Evolutionary conservation across 2,113 vertebrate species (phyloP), one percentile per base, ranked within the genome.

Genomic region (Notiomystis cincta): DNA sequence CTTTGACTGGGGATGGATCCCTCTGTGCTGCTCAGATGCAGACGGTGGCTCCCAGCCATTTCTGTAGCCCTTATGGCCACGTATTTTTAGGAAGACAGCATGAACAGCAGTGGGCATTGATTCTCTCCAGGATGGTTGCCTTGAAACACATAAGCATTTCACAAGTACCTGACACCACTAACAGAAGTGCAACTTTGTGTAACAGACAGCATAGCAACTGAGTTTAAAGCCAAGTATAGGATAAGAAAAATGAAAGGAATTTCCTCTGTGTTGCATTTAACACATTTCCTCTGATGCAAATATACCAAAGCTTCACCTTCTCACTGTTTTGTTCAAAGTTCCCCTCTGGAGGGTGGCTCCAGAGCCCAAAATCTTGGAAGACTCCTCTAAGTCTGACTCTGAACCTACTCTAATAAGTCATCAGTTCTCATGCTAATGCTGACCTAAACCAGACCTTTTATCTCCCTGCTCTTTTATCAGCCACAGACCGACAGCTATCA

Each of bases 1-100:
- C 22, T 37, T 8, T 0, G 0, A 7, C 25, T 6, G 7, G n/a
- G 78, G 8, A 7, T 5, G 27, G 66, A 35, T 20, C 35, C 13
- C 40, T 23, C 27, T 16, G 6, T 19, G 28, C 58, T 18, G 19
- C 38, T 42, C 47, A 66, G 38, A 25, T 27, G 11, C 8, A 31
- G 35, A 70, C 7, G 66, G 27, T 0, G 2, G 23, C 13, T 3
- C 15, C 20, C 53, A 20, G 23, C 4, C 11, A 13, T 21, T 56
- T 42, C 23, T 66, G 18, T 2, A 80, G 45, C 38, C 31, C 45
- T 14, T 20, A 8, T 2, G 47, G 33, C 13, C 60, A 73, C 0
- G 0, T 24, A 37, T 13, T 60, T 53, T 56, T 45, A 82, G 57
- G 20, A n/a, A 53, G 5, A 7, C 27, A 70, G 19, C 8, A 81